Evolutionary conservation across 1,140 invertebrate genomes (phyloP).

Genomic region (Apis cerana): DNA sequence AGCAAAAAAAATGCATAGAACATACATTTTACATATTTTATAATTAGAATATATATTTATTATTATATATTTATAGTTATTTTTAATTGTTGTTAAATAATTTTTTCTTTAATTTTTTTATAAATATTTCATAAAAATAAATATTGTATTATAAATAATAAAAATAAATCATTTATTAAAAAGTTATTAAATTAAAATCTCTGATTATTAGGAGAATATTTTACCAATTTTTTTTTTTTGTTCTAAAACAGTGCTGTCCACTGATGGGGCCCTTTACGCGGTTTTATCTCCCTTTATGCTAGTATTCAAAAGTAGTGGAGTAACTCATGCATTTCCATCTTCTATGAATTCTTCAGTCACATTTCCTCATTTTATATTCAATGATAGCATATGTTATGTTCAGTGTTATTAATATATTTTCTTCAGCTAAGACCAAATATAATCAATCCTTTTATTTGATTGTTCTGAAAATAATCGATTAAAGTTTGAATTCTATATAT

Average conservation of each 20-base stretch:
- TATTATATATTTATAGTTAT: not conserved
- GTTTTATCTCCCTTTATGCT: not conserved
- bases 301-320: not conserved
- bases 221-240: not conserved
- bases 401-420: not conserved
- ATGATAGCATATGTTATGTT: not conserved
- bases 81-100: not conserved
- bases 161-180: not conserved
- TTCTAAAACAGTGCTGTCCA: not conserved
- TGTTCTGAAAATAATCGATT: conserved; percentile 3
- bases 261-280: not conserved
- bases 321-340: not conserved
- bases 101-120: not conserved
- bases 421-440: not conserved
- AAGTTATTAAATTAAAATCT: not conserved
- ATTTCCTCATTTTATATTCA: not conserved
- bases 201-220: not conserved
- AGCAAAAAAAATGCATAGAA: not conserved
- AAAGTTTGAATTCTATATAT: not conserved
- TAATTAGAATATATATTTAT: not conserved
- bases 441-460: not conserved
- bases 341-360: not conserved
- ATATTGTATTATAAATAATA: not conserved
- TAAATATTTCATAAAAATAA: not conserved
- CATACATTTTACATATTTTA: not conserved